Conservation (phyloP, 1,140 invertebrate species). For the Drosophila albomicans region DNA sequence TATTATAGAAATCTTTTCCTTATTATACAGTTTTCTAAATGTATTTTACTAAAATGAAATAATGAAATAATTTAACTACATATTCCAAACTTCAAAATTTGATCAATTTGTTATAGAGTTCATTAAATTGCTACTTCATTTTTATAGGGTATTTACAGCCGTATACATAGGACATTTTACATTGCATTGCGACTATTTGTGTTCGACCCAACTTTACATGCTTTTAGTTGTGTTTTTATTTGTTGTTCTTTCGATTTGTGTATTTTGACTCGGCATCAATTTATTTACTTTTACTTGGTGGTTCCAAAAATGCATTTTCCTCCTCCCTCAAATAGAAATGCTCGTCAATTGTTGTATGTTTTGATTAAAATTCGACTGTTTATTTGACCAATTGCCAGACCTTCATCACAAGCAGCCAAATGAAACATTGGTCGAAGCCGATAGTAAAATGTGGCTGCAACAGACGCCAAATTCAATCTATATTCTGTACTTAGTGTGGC, state of each 20-base stretch:
- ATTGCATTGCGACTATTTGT: conserved; percentile 20
- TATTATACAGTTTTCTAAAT: too few relatives aligned
- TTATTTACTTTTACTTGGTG: conserved; percentile 48
- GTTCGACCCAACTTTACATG: conserved; percentile 20
- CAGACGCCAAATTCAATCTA: background rate
- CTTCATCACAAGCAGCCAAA: conserved; percentile 29
- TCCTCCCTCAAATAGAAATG: background rate
- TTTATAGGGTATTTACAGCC: background rate
- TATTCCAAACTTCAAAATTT: too few relatives aligned
- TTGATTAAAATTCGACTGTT: conserved; percentile 9
- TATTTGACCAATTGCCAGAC: conserved; percentile 32
- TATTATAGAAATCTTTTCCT: too few relatives aligned
- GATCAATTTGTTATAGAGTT: too few relatives aligned
- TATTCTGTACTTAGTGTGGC: background rate
- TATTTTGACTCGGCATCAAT: conserved; percentile 48
- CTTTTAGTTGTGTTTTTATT: conserved; percentile 29
- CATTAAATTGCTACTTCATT: too few relatives aligned
- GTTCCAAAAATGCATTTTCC: conserved; percentile 32
- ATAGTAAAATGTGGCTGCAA: conserved; percentile 7
- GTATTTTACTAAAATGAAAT: too few relatives aligned
- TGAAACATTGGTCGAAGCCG: background rate
- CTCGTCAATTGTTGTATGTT: conserved; percentile 9
- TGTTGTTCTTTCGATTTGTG: conserved; percentile 27
- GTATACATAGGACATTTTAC: too few relatives aligned
- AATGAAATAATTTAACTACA: too few relatives aligned